Evolutionary conservation across 2,797 vertebrate species (phyloP).

Genomic region (Enteromius anoplus): DNA sequence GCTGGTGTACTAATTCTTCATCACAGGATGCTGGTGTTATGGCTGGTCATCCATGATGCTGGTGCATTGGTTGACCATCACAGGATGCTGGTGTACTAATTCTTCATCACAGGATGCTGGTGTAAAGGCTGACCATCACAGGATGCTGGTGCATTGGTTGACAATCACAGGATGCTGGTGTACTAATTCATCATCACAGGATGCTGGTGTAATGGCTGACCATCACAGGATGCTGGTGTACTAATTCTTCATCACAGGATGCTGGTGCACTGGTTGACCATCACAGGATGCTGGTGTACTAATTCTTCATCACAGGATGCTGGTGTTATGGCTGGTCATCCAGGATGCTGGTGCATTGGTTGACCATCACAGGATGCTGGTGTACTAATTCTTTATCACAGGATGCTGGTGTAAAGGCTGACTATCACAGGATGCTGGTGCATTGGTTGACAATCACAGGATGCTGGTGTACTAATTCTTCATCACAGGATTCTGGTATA

Average conservation of each 20-base stretch:
- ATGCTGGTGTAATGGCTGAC: not conserved
- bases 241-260: not conserved
- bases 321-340: not conserved
- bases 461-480: not conserved
- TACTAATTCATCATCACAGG: too few species aligned
- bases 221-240: not conserved
- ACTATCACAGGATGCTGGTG: not conserved
- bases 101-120: too few species aligned
- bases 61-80: not conserved
- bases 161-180: not conserved
- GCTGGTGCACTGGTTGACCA: not conserved
- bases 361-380: not conserved
- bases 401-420: not conserved
- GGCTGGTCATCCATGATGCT: fast-evolving
- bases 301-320: too few species aligned
- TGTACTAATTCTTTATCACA: not conserved
- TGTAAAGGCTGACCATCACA: not conserved
- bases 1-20: not conserved
- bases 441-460: fast-evolving
- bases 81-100: not conserved
- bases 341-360: not conserved
- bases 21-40: too few species aligned
- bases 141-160: not conserved
- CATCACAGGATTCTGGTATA: not conserved
- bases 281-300: too few species aligned